Evolutionary conservation across 2,888 invertebrate genomes (phyloP).

Genomic region (Coelogynopora nodosa): DNA sequence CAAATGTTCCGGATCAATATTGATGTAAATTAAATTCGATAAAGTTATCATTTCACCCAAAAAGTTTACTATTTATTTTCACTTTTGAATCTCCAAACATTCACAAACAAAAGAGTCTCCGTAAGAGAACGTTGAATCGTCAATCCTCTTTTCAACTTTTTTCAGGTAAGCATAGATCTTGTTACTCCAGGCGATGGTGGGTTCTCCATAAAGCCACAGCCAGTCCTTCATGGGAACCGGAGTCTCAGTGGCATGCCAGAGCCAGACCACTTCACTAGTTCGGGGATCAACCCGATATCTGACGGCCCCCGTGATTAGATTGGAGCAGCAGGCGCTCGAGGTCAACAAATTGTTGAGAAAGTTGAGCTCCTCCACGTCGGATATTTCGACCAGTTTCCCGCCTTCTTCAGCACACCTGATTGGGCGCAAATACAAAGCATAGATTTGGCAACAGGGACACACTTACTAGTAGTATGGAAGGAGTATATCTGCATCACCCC

Average conservation of each 20-base stretch:
- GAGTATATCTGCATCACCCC: too few species aligned
- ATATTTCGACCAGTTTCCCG: background rate
- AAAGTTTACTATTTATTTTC: too few species aligned
- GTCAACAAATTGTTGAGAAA: background rate
- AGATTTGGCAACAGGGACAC: too few species aligned
- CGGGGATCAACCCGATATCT: background rate
- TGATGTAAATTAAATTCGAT: too few species aligned
- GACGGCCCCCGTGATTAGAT: background rate
- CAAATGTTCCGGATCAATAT: too few species aligned
- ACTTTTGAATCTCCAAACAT: background rate
- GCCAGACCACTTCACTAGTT: background rate
- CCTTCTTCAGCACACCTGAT: background rate
- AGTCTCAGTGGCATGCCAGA: background rate
- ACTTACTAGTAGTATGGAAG: too few species aligned
- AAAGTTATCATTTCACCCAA: too few species aligned
- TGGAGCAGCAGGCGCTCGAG: background rate
- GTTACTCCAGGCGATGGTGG: background rate
- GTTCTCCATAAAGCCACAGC: background rate
- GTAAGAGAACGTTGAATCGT: background rate
- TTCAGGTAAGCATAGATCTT: background rate
- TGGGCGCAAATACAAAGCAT: too few species aligned
- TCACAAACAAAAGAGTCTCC: background rate
- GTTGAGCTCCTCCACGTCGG: background rate
- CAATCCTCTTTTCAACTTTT: background rate
- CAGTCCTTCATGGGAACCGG: background rate